Evolutionary conservation across 2,113 vertebrate genomes (phyloP).

Genomic region (Columba livia): DNA sequence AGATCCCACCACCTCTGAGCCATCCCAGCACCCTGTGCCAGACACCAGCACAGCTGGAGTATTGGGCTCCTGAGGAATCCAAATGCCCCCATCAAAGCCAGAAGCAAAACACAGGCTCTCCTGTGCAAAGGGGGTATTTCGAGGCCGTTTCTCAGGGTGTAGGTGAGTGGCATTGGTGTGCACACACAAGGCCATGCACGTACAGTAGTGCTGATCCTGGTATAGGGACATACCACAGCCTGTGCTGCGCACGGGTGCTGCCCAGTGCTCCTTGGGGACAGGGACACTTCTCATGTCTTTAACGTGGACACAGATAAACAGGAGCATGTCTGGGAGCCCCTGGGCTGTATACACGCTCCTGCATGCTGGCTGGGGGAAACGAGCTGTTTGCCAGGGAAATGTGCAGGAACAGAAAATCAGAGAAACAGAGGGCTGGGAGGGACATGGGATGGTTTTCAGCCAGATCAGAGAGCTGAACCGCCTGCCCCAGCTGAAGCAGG

Average conservation of each 20-base stretch:
- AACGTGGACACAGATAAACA: fast-evolving
- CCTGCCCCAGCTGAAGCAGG: background rate
- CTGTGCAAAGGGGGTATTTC: background rate
- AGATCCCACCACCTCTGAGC: background rate
- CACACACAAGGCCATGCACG: fast-evolving
- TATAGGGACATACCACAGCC: background rate
- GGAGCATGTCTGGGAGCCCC: background rate
- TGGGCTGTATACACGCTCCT: fast-evolving
- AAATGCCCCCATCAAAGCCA: background rate
- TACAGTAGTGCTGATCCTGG: background rate
- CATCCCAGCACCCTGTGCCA: background rate
- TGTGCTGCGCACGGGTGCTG: background rate
- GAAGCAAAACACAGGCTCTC: fast-evolving
- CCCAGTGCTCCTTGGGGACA: background rate
- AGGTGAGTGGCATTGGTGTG: background rate
- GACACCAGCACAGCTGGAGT: background rate
- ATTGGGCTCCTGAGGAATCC: background rate
- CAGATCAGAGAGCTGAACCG: background rate
- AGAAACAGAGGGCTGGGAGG: background rate
- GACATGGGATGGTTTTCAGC: background rate
- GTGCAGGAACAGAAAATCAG: background rate
- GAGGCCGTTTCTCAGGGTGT: background rate
- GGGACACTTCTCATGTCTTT: background rate
- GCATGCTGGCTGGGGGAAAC: fast-evolving
- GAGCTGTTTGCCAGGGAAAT: background rate